Evolutionary conservation across 2,113 vertebrate genomes (phyloP).

Genomic region (Willisornis vidua): DNA sequence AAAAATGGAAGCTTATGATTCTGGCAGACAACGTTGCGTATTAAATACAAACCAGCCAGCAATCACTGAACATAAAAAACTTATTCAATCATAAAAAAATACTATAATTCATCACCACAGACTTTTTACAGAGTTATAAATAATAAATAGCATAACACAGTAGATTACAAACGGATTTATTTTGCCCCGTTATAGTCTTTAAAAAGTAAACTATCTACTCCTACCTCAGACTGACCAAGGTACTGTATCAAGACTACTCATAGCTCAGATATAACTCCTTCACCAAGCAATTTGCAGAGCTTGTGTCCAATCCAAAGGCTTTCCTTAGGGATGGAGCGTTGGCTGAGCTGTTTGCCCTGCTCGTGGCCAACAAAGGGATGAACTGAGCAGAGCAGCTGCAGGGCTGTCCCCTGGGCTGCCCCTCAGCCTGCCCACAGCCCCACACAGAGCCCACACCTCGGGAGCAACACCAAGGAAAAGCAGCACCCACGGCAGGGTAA

Average conservation of each 20-base stretch:
- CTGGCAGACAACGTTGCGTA: constrained; percentile 64
- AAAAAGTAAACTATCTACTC: constrained; percentile 54
- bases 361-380: not conserved
- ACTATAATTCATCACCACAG: constrained; percentile 74
- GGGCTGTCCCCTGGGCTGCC: not conserved
- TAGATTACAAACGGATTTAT: constrained; percentile 71
- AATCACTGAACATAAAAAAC: constrained; percentile 69
- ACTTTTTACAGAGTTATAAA: constrained; percentile 75
- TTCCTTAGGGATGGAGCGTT: not conserved
- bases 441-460: not conserved
- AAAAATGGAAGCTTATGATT: constrained; percentile 69
- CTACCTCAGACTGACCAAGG: constrained; percentile 46
- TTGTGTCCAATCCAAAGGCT: not conserved
- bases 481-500: constrained; percentile 2
- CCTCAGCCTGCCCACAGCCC: not conserved
- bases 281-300: constrained; percentile 25
- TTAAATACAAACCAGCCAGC: constrained; percentile 72
- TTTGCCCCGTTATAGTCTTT: constrained; percentile 53
- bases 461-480: constrained; percentile 16
- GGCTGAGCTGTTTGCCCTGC: not conserved
- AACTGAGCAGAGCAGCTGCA: not conserved
- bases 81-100: constrained; percentile 77
- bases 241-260: constrained; percentile 25
- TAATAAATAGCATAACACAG: constrained; percentile 77
- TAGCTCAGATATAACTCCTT: constrained; percentile 4